Evolutionary conservation across 2,797 vertebrate genomes (phyloP), one percentile per base, ranked within the genome.

Genomic region (Steatocranus sp.): DNA sequence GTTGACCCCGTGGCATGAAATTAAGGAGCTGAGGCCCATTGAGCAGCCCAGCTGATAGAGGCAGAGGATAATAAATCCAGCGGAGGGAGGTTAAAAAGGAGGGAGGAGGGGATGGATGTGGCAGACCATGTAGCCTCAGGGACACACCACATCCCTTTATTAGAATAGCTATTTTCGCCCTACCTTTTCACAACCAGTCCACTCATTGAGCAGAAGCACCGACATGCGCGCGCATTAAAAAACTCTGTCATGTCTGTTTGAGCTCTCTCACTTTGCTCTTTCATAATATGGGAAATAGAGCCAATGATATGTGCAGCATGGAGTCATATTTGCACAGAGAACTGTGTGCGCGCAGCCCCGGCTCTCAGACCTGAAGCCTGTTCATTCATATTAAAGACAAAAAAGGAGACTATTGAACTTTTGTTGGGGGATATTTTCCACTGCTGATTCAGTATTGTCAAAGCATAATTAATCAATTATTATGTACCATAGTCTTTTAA

Each of bases 11-110:
- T 88, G 91, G 92, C 89, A 86, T 89, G 87, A 93, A 93, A 94
- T 93, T 86, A 94, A 92, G 85, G 79, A 91, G 86, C 84, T 63
- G 68, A 89, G 87, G 87, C 84, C 87, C 88, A 90, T 87, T 90
- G 87, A 91, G 83, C 87, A 76, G 87, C 85, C 63, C 73, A 36
- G 82, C 88, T 82, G 91, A 93, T 91, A 75, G 91, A 85, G 87
- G 81, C 86, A 25, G 85, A 86, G 84, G 75, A 89, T 90, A 90
- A 94, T 94, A 94, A 95, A 93, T 94, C 90, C 88, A 83, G 83
- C 58, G 41, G 68, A 51, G 63, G 78, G 80, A 79, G 75, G 76
- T 79, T 79, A 66, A 61, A 81, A 83, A 51, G 78, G 49, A 82
- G 51, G 56, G 81, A 83, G 58, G 49, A 76, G 75, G 50, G 78